A percentile compares a stretch with the other conserved stretches of the same genome.
These are phyloP conservation scores for Falco punctatus DNA, from an alignment of 2,113 vertebrate genomes.

Conservation along the genomic window DNA sequence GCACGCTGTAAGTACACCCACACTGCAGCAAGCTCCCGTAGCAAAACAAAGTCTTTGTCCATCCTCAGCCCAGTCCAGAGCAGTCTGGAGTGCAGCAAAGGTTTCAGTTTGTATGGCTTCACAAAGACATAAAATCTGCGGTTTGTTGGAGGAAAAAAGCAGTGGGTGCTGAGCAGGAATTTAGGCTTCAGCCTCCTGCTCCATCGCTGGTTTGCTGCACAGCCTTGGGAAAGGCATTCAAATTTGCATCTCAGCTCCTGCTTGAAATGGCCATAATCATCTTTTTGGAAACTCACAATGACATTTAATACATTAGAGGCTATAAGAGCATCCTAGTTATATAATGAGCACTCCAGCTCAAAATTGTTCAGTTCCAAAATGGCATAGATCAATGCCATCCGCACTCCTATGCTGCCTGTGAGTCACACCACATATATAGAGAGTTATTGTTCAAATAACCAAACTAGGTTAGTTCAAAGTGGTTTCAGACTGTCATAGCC, in stretches of 20 bases:
- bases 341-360: rapidly evolving
- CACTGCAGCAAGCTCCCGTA: background rate
- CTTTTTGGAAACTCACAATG: background rate
- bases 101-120: background rate
- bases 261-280: background rate
- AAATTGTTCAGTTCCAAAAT: background rate
- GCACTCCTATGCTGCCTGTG: background rate
- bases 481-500: background rate
- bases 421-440: background rate
- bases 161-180: background rate
- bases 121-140: background rate
- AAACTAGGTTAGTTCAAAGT: background rate
- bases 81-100: background rate
- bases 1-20: rapidly evolving
- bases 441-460: background rate
- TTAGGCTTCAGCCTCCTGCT: background rate
- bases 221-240: background rate
- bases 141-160: background rate
- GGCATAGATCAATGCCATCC: background rate
- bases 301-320: background rate
- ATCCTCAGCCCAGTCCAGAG: background rate
- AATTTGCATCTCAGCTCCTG: background rate
- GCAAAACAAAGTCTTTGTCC: background rate
- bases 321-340: background rate
- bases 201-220: background rate